Conservation (phyloP, 2,888 invertebrate genomes). For the Eledona agricola region DNA sequence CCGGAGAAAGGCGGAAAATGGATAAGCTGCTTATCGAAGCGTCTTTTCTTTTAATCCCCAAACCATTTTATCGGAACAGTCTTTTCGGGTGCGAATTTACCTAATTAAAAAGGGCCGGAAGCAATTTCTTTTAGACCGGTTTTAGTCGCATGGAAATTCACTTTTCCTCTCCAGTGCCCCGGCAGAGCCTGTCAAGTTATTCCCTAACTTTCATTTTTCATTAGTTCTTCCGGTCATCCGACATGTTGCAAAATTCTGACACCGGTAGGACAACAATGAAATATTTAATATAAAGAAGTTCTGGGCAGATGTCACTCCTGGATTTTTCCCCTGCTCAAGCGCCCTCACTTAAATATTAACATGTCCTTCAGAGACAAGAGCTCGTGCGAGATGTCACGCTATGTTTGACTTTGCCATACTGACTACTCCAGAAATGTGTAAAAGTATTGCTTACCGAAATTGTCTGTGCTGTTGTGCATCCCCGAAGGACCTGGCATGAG, state of each 20-base stretch:
- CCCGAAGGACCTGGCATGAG: constrained; percentile 88
- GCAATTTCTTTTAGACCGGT: not conserved
- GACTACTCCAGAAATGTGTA: not conserved
- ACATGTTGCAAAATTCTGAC: constrained; percentile 45
- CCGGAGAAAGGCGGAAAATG: constrained; percentile 34
- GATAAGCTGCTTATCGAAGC: constrained; percentile 45
- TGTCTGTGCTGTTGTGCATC: constrained; percentile 74
- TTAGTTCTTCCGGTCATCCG: constrained; percentile 45
- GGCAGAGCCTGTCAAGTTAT: no score
- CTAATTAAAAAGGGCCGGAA: constrained; percentile 34
- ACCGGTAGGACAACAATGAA: constrained; percentile 41
- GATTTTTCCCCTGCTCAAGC: constrained; percentile 60
- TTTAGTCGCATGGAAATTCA: constrained; percentile 22
- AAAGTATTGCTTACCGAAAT: constrained; percentile 69
- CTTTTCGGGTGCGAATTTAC: constrained; percentile 42
- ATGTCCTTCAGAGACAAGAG: constrained; percentile 9
- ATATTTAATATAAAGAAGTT: constrained; percentile 47
- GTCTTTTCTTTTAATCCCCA: constrained; percentile 46
- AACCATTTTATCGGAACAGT: constrained; percentile 44
- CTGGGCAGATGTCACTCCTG: constrained; percentile 43
- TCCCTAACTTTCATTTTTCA: constrained; percentile 44
- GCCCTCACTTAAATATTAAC: constrained; percentile 36
- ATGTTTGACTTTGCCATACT: constrained; percentile 41
- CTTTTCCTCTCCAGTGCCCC: constrained; percentile 22
- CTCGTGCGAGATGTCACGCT: constrained; percentile 11